Base-by-base conservation (phyloP, 2,113 vertebrate species). In the Xyliphius kryptos region DNA sequence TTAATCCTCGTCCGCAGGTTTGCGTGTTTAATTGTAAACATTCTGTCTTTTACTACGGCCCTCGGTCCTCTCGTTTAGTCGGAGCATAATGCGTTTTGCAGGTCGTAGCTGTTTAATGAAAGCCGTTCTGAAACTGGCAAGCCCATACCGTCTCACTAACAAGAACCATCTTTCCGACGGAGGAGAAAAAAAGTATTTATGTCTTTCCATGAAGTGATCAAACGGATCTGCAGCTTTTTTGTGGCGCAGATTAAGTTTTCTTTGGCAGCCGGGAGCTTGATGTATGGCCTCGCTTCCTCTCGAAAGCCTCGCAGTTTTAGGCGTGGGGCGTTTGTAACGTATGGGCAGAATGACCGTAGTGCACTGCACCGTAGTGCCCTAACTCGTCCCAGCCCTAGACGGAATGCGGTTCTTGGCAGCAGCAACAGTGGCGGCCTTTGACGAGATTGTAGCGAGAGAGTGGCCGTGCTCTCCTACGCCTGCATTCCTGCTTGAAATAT, bases 401-500 rank as follows among this genome's bases (percentile, higher is more conserved):
- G 74, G 67, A 73, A 70, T 73, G 74, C 56, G 52, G 49, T 56
- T 76, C 66, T 72, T 74, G 75, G 75, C 75, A 74, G 72, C 13
- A 19, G 54, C 19, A 72, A 72, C 74, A 75, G 72, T 64, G 60
- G 62, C 53, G 8, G 62, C 66, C 72, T 79, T 73, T 74, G 65
- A 73, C 53, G 21, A 67, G 64, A 48, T 66, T 37, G 32, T 62
- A 66, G 75, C 64, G 59, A 51, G 60, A 53, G 14, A 66, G 62
- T 70, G 69, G 56, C 60, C 43, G 41, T 32, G 4, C 43, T 54
- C 74, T 71, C 56, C 53, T 48, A 58, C 61, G 52, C 57, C 66
- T 22, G 55, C 72, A 73, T 78, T 78, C 77, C 66, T 71, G 55
- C n/a, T 54, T 58, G 66, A 80, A 74, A 73, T 70, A 71, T 62